These are phyloP conservation scores for Aegithalos caudatus DNA, from an alignment of 2,113 vertebrate species.

Conservation along the genomic window DNA sequence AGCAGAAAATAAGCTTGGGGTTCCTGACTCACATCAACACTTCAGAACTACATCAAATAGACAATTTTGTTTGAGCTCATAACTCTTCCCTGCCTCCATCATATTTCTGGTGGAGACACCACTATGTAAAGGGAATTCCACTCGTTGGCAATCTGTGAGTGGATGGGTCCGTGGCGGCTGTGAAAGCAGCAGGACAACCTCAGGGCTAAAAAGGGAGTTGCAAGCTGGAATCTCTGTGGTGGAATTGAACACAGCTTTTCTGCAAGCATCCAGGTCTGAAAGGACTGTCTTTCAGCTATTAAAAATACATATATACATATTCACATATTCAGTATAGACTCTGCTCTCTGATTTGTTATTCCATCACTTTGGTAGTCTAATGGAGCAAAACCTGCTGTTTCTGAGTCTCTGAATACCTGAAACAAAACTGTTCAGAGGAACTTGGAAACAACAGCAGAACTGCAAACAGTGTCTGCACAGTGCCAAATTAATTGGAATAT, in stretches of 20 bases:
- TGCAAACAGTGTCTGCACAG: neutral
- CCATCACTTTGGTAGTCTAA: slow-evolving; percentile 49
- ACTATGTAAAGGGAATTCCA: neutral
- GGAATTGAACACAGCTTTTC: neutral
- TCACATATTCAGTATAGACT: neutral
- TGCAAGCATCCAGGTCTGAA: neutral
- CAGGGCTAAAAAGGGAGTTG: neutral
- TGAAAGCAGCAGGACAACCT: neutral
- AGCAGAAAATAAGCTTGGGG: neutral
- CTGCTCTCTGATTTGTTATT: slow-evolving; percentile 46
- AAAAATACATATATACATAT: too few species aligned
- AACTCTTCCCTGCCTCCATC: neutral
- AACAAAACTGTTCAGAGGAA: slow-evolving; percentile 44
- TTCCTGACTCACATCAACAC: neutral
- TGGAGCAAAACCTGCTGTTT: slow-evolving; percentile 60
- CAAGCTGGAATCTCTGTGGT: neutral
- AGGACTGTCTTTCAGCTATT: neutral
- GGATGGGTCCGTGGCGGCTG: neutral
- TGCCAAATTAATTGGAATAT: slow-evolving; percentile 63
- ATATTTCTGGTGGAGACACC: neutral
- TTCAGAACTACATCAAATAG: neutral
- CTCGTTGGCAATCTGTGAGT: neutral
- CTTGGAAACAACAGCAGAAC: slow-evolving; percentile 9
- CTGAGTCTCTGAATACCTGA: slow-evolving; percentile 36
- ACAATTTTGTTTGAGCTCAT: neutral